These are phyloP conservation scores for Tipula lateralis DNA, from an alignment of 2,888 invertebrate species.

Conservation along the genomic window DNA sequence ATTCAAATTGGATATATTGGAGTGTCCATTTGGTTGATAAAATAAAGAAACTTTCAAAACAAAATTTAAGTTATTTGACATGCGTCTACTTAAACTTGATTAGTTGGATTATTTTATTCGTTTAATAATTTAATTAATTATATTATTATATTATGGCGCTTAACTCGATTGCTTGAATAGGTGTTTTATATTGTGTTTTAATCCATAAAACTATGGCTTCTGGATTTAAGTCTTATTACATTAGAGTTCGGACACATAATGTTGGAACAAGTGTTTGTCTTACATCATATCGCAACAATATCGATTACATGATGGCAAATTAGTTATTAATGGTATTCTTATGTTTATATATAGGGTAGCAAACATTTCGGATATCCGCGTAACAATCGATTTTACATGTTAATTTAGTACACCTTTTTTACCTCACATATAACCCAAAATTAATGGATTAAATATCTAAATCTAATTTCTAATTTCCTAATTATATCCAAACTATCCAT, in stretches of 20 bases:
- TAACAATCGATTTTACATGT: not conserved
- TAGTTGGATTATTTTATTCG: constrained; percentile 19
- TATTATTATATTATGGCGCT: not conserved
- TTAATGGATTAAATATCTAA: not conserved
- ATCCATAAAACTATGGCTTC: not conserved
- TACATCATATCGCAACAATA: too few species aligned
- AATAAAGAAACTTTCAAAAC: not conserved
- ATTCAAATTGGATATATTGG: not conserved
- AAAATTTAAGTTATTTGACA: not conserved
- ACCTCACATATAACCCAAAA: not conserved
- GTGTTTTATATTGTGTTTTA: not conserved
- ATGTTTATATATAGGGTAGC: not conserved
- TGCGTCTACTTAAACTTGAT: constrained; percentile 19
- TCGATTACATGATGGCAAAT: not conserved
- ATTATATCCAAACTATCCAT: not conserved
- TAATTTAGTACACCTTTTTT: not conserved
- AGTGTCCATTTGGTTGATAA: constrained; percentile 24
- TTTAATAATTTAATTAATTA: constrained; percentile 20
- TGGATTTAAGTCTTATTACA: not conserved
- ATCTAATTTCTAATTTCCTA: not conserved
- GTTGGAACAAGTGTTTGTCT: too few species aligned
- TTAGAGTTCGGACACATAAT: not conserved
- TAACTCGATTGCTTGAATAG: not conserved
- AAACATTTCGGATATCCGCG: not conserved
- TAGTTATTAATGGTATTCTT: not conserved